A percentile compares a stretch with the other conserved stretches of the same genome.
These are phyloP conservation scores for Molothrus aeneus DNA, from an alignment of 2,797 vertebrate species.

Conservation along the genomic window DNA sequence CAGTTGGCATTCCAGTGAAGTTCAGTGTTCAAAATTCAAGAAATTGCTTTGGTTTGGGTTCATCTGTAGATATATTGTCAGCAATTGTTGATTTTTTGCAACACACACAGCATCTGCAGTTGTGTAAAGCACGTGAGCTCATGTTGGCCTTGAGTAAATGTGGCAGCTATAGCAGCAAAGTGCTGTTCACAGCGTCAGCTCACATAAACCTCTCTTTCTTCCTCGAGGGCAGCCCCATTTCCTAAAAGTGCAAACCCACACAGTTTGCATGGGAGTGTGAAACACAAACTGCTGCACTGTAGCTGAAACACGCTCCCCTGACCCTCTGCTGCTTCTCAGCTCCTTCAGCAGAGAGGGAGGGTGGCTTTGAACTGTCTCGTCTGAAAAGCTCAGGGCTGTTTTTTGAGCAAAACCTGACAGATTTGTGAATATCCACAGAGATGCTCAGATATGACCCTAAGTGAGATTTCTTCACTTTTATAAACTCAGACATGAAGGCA, in stretches of 20 bases:
- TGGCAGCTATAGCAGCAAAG: conserved; percentile 48
- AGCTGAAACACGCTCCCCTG: background rate
- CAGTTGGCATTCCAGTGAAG: background rate
- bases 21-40: background rate
- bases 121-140: conserved; percentile 10
- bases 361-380: background rate
- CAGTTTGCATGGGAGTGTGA: background rate
- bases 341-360: background rate
- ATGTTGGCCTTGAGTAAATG: conserved; percentile 33
- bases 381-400: background rate
- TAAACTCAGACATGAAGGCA: background rate
- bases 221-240: conserved; percentile 7
- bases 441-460: background rate
- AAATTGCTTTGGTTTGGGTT: background rate
- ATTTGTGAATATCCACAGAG: conserved; percentile 9
- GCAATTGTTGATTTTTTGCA: background rate
- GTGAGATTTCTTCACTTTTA: conserved; percentile 21
- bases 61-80: background rate
- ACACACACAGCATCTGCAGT: background rate
- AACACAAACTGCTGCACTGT: background rate
- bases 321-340: background rate
- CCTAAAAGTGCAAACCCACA: conserved; percentile 26
- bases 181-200: conserved; percentile 18
- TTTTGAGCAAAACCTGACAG: background rate
- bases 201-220: conserved; percentile 31